These are phyloP conservation scores for Hylaea fasciaria DNA, from an alignment of 2,888 invertebrate species.

Conservation along the genomic window DNA sequence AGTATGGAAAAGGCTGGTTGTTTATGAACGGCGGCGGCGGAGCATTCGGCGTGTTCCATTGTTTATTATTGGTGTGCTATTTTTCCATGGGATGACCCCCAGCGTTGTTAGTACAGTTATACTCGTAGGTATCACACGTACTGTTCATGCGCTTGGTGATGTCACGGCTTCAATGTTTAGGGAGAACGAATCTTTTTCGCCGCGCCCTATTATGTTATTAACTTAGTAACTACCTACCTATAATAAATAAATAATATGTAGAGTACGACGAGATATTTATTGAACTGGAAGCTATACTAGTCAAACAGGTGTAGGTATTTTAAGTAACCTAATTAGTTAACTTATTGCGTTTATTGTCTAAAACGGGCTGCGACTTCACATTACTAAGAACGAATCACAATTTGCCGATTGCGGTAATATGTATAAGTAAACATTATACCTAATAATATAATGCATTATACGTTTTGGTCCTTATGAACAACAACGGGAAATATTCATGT, in stretches of 20 bases:
- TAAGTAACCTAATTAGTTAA: neutral
- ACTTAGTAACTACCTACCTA: no score
- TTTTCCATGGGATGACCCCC: conserved; percentile 49
- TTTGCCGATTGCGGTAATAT: conserved; percentile 48
- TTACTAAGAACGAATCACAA: conserved; percentile 44
- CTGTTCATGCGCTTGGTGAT: conserved; percentile 14
- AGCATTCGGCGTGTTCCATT: conserved; percentile 43
- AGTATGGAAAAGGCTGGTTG: conserved; percentile 17
- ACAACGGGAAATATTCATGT: conserved; percentile 41
- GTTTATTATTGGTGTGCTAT: conserved; percentile 50
- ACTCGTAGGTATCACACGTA: conserved; percentile 7
- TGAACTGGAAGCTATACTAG: neutral
- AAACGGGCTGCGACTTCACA: conserved; percentile 15
- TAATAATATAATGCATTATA: no score
- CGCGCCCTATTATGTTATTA: neutral
- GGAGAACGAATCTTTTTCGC: no score
- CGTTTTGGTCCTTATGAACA: conserved; percentile 28
- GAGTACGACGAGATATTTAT: neutral
- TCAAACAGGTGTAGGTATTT: neutral
- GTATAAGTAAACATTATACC: conserved; percentile 34
- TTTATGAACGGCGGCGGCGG: conserved; percentile 26
- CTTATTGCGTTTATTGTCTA: conserved; percentile 4
- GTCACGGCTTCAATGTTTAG: conserved; percentile 1
- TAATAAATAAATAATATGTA: no score
- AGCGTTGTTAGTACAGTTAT: conserved; percentile 38